A percentile compares a stretch with the other conserved stretches of the same genome.
These are phyloP conservation scores for Daphoenositta chrysoptera DNA, from an alignment of 2,113 vertebrate species.

Conservation along the genomic window DNA sequence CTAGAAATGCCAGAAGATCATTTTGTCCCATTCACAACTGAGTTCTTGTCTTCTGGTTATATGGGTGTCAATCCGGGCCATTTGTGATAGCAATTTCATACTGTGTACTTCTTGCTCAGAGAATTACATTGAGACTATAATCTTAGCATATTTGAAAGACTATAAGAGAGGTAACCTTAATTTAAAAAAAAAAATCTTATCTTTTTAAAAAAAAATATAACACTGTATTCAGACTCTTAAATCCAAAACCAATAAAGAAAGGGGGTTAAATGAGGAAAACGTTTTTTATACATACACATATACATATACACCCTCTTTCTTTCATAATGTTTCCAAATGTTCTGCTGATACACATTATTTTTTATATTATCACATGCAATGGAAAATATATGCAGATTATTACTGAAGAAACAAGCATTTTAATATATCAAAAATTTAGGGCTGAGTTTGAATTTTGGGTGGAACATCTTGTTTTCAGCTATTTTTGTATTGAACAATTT, in stretches of 20 bases:
- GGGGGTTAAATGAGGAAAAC: background rate
- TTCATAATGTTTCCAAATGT: background rate
- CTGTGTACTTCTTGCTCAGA: background rate
- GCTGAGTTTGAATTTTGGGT: background rate
- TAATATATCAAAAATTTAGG: background rate
- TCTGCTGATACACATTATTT: background rate
- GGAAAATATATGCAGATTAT: background rate
- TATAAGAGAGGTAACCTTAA: background rate
- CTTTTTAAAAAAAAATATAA: no score
- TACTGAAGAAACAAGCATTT: background rate
- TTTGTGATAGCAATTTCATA: background rate
- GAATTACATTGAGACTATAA: background rate
- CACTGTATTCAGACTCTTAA: background rate
- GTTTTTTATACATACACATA: accelerated
- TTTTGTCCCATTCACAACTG: background rate
- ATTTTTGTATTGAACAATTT: background rate
- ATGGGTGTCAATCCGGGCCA: background rate
- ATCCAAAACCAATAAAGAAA: background rate
- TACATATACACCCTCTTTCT: accelerated
- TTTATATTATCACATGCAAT: background rate
- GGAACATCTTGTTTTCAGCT: background rate
- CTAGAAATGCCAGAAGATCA: background rate
- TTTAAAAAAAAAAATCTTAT: background rate
- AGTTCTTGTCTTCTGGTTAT: background rate
- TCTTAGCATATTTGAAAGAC: background rate